Base-by-base conservation (phyloP, 2,797 vertebrate genomes). In the Perodicticus potto region DNA sequence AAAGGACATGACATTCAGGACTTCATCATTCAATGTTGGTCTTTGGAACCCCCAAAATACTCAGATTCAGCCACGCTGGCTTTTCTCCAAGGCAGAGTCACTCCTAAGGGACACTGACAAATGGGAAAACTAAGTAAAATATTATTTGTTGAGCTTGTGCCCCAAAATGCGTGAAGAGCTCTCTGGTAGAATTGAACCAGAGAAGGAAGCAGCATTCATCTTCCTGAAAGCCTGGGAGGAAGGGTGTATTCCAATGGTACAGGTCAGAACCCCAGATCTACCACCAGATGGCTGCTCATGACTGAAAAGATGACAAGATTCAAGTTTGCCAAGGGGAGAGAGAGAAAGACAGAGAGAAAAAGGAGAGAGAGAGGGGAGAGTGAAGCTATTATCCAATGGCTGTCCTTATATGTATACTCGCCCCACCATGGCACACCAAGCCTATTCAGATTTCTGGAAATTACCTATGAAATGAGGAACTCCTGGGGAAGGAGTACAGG, bases 221-320 rank as follows among this genome's bases (percentile, higher is more conserved):
- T 49, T 49, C 34, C 22, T n/a, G n/a, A 53, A 53, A 57, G 32
- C 25, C 40, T 37, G 19, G 45, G 11, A 29, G 5, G 17, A 6
- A 5, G 5, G 3, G 32, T n/a, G 17, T 53, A 20, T 6, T 37
- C 19, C 20, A 23, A 1, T 0, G 4, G 27, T 27, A 37, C 0
- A 43, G 55, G 43, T 10, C 43, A 45, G 74, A 96, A 70, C 13
- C 12, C 43, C n/a, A 4, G 8, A 32, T 81, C 72, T 32, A 61
- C 34, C 19, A 55, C 27, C 20, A 45, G 11, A 34, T 16, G 27
- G 25, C 37, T 72, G 37, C 16, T 91, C 23, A 10, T 4, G n/a
- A 83, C 22, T 29, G 45, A 40, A 86, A 45, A 27, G 13, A 45
- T 32, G 49, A 84, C 27, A 40, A 9, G 1, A 43, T 55, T 63